Conservation (phyloP, 2,888 invertebrate genomes). For the Artemia sinica region DNA sequence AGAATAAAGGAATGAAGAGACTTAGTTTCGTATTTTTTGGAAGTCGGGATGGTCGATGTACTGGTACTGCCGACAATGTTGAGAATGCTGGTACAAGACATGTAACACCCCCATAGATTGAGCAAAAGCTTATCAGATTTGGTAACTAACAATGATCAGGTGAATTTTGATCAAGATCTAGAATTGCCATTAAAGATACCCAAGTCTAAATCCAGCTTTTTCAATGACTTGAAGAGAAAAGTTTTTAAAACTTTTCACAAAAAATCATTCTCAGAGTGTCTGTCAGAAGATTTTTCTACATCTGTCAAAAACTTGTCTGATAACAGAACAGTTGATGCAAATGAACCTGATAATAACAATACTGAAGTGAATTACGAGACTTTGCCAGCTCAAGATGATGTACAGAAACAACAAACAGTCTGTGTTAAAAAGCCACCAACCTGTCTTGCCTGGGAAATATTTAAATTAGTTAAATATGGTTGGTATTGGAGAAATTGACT, state of each 20-base stretch:
- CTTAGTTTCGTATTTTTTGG: too few species aligned
- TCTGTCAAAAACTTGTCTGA: background rate
- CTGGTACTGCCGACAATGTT: too few species aligned
- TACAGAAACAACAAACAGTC: background rate
- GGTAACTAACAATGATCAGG: background rate
- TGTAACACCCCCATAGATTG: background rate
- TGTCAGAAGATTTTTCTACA: background rate
- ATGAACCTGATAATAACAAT: slow-evolving; percentile 6
- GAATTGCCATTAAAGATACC: background rate
- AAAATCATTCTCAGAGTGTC: background rate
- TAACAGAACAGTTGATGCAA: background rate
- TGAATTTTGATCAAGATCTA: background rate
- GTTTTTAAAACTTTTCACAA: slow-evolving; percentile 7
- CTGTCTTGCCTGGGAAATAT: slow-evolving; percentile 30
- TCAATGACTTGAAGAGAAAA: slow-evolving; percentile 4
- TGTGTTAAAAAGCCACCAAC: background rate
- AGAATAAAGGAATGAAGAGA: too few species aligned
- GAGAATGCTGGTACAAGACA: too few species aligned
- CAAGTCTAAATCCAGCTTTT: slow-evolving; percentile 3
- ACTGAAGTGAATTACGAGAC: background rate
- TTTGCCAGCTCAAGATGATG: background rate
- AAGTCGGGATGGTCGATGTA: too few species aligned
- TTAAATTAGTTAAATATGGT: slow-evolving; percentile 36
- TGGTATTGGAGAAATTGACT: slow-evolving; percentile 72
- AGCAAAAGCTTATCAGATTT: slow-evolving; percentile 9